These are phyloP conservation scores for Graphium colonna DNA, from an alignment of 2,888 invertebrate genomes.

Conservation along the genomic window DNA sequence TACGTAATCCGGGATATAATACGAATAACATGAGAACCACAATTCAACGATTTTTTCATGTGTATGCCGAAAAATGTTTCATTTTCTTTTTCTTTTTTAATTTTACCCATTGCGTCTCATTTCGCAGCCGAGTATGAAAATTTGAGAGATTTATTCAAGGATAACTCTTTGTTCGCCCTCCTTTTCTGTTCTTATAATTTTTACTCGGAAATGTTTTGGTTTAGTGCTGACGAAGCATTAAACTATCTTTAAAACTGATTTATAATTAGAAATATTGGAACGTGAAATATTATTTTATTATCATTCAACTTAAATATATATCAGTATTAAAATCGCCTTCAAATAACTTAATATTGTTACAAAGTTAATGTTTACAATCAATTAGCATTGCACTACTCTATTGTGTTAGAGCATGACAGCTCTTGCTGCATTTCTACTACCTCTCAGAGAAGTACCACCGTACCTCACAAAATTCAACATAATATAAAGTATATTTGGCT, in stretches of 20 bases:
- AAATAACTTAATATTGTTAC: no score
- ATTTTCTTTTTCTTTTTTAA: neutral
- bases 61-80: conserved; percentile 1
- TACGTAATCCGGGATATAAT: conserved; percentile 15
- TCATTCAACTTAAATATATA: neutral
- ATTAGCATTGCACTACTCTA: no score
- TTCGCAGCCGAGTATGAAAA: conserved; percentile 11
- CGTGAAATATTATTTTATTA: no score
- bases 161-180: neutral
- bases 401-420: no score
- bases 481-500: no score
- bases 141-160: conserved; percentile 13
- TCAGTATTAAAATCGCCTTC: no score
- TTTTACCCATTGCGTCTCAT: neutral
- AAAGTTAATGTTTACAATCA: no score
- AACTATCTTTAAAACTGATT: neutral
- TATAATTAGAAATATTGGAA: no score
- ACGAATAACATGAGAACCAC: conserved; percentile 12
- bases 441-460: no score
- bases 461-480: no score
- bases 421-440: no score
- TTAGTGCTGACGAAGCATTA: neutral
- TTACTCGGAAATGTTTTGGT: neutral
- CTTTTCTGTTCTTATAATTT: neutral
- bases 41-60: conserved; percentile 14